Evolutionary conservation across 2,113 vertebrate species (phyloP).

Genomic region (Bos javanicus): DNA sequence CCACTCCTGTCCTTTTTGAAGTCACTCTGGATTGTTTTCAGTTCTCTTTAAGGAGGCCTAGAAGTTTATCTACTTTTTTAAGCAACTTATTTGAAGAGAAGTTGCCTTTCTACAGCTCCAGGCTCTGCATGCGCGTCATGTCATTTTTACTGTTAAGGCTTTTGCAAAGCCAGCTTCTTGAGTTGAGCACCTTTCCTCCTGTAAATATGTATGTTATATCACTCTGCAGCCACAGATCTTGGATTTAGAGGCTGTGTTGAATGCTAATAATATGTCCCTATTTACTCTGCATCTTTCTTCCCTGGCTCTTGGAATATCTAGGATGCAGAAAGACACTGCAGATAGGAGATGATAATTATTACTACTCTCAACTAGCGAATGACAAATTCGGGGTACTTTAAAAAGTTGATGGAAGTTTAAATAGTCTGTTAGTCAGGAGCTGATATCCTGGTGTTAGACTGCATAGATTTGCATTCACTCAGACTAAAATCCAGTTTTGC

Average conservation of each 20-base stretch:
- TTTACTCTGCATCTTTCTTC: not conserved
- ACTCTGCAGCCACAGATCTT: not conserved
- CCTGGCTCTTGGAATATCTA: not conserved
- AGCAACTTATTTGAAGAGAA: constrained; percentile 25
- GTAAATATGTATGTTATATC: not conserved
- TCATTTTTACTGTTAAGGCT: not conserved
- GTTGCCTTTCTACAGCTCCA: constrained; percentile 18
- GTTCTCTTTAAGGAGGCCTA: not conserved
- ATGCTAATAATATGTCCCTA: not conserved
- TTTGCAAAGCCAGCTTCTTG: constrained; percentile 16
- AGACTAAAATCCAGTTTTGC: not conserved
- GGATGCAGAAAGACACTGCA: not conserved
- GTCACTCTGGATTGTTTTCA: not conserved
- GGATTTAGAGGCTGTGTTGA: not conserved
- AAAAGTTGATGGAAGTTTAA: not conserved
- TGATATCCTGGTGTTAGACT: not conserved
- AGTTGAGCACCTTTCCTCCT: not conserved
- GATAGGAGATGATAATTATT: not conserved
- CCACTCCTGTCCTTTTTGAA: not conserved
- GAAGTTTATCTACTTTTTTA: not conserved
- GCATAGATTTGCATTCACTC: not conserved
- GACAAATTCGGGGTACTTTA: not conserved
- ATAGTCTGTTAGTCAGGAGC: not conserved
- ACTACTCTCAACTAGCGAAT: not conserved
- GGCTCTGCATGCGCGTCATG: not conserved